Evolutionary conservation across 2,888 invertebrate genomes (phyloP), one percentile per base, ranked within the genome.

Genomic region (Erebia ligea): DNA sequence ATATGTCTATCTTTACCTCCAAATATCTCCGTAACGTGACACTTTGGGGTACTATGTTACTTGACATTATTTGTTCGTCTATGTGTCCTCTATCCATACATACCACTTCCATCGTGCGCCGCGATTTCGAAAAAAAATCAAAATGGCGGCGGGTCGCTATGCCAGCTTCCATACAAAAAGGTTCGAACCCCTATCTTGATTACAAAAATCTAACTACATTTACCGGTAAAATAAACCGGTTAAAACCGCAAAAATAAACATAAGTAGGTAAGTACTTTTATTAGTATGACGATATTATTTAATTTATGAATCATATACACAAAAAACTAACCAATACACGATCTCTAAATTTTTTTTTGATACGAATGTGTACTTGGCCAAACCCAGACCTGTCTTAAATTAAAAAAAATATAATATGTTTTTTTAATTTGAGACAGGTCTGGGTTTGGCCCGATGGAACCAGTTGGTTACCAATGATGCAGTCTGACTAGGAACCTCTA

Each of bases 211-310:
- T 0, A 61, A 42, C 42, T 61, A 61, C 42, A 61, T 19, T 42
- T 61, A 61, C 61, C 61, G 61, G 61, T 42, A 19, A 48, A 48
- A 13, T 10, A 17, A 40, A 59, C 59, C 59, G 42, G 40, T 40
- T 6, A 59, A 59, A 17, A 17, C 19, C 17, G 42, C 17, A 19
- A 59, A 59, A 11, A 42, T 11, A 17, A 9, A 54, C 17, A 17
- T 25, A 25, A 25, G 8, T 54, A 17, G 52, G 52, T 52, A 52
- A 3, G 15, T 54, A 10, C 10, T 34, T 34, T 5, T 34, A 25
- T 50, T 15, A 13, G 25, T 11, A 57, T 57, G 21, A 25, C 56
- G 25, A 57, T 25, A 57, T 21, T 25, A 57, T 25, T 21, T 25
- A 3, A 57, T 54, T 19, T 19, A 19, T 54, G 11, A 54, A 19